Conservation (phyloP, 2,888 invertebrate species). For the Rhagonycha lutea region DNA sequence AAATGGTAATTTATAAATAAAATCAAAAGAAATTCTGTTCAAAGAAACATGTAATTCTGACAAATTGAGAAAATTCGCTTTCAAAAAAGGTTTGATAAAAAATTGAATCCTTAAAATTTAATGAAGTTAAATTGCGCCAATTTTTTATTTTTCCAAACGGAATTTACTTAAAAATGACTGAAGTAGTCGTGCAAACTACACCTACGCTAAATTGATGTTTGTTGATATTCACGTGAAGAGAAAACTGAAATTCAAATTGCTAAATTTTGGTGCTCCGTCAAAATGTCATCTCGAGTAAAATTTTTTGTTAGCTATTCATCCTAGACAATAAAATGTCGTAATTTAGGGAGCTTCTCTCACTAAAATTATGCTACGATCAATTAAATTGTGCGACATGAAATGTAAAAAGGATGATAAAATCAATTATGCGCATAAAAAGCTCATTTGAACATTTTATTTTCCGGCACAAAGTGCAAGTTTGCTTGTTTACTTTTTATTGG, state of each 20-base stretch:
- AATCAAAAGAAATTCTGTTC: background rate
- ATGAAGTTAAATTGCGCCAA: background rate
- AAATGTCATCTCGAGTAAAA: background rate
- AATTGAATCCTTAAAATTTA: background rate
- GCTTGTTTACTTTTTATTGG: constrained; percentile 6
- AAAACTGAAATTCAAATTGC: background rate
- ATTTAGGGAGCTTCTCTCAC: background rate
- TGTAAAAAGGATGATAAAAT: background rate
- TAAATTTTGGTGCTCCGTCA: background rate
- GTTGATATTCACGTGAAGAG: background rate
- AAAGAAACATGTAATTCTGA: background rate
- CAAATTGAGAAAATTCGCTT: background rate
- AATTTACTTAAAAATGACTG: background rate
- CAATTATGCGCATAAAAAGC: background rate
- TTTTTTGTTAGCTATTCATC: background rate
- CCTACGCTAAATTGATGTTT: background rate
- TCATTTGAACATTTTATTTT: background rate
- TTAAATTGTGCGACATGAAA: background rate
- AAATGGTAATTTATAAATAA: background rate
- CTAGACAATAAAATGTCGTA: background rate
- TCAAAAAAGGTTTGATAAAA: background rate
- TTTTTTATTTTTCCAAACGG: background rate
- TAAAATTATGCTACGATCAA: background rate
- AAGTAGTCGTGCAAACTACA: background rate
- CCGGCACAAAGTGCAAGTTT: background rate